A percentile compares a stretch with the other conserved stretches of the same genome.
These are phyloP conservation scores for Strix occidentalis DNA, from an alignment of 2,797 vertebrate genomes.

Conservation along the genomic window DNA sequence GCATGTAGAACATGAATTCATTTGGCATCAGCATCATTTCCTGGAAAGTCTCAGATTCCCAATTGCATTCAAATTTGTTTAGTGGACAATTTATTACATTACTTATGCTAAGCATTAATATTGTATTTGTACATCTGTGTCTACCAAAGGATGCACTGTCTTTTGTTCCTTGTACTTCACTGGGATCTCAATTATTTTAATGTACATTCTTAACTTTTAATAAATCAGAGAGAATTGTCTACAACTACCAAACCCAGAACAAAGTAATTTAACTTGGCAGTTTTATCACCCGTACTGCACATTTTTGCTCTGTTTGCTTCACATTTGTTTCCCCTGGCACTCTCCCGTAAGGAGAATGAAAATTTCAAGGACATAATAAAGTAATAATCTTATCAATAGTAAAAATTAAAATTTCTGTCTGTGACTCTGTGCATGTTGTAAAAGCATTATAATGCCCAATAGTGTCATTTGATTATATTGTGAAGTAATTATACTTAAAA, in stretches of 20 bases:
- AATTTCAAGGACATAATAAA: neutral
- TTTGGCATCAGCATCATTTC: neutral
- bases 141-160: neutral
- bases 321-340: neutral
- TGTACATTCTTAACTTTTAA: neutral
- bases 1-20: neutral
- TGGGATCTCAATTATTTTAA: neutral
- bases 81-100: neutral
- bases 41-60: neutral
- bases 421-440: neutral
- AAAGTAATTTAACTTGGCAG: neutral
- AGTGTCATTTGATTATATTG: neutral
- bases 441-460: neutral
- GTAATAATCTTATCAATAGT: neutral
- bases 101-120: neutral
- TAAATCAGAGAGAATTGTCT: slow-evolving; percentile 2
- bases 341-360: neutral
- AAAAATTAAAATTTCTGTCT: slow-evolving; percentile 2
- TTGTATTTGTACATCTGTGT: neutral
- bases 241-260: neutral
- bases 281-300: neutral
- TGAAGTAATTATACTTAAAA: neutral
- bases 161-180: neutral
- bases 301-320: neutral
- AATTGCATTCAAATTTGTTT: neutral